Base-by-base conservation (phyloP, 2,888 invertebrate genomes). In the Dryomyza anilis region DNA sequence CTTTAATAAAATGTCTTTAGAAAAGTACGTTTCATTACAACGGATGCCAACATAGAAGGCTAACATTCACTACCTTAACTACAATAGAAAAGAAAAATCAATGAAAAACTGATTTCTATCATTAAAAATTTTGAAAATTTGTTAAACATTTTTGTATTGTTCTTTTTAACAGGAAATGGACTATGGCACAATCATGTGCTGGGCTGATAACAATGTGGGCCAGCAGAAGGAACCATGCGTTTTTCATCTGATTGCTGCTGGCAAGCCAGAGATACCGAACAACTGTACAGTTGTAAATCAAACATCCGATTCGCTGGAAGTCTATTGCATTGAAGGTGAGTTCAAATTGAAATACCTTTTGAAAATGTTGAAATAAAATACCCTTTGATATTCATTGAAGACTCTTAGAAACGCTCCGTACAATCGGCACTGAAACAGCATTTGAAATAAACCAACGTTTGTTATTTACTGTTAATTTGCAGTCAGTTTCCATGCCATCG, bases 201-300 rank as follows among this genome's bases (percentile, higher is more conserved):
- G 90, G 89, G 91, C 90, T 25, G 87, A 86, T 75, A 92, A 91
- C 81, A 85, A 85, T 55, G 89, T 90, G 30, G 91, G 91, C 55
- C 86, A 87, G 69, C 91, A 91, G 80, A 85, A 85, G 73, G 90
- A 89, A 74, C 90, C 92, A 14, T 92, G 92, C 83, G 87, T 90
- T 69, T 91, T 90, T 83, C 90, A 90, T 80, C 88, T 92, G 72
- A 91, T 91, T 76, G 89, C 90, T 25, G 91, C 90, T 81, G 92
- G 91, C 53, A 91, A 91, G 79, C 92, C 92, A 56, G 91, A 92
- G 81, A 87, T 90, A 27, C 91, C 91, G 52, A 88, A 87, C 82
- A 92, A 92, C 83, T 92, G 93, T 83, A 89, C 89, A 43, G 85
- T 92, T 70, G 86, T 88, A 73, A 92, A 93, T 85, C 90, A 91